These are phyloP conservation scores for Lepilemur ruficaudatus DNA, from an alignment of 2,797 vertebrate genomes.

Conservation along the genomic window DNA sequence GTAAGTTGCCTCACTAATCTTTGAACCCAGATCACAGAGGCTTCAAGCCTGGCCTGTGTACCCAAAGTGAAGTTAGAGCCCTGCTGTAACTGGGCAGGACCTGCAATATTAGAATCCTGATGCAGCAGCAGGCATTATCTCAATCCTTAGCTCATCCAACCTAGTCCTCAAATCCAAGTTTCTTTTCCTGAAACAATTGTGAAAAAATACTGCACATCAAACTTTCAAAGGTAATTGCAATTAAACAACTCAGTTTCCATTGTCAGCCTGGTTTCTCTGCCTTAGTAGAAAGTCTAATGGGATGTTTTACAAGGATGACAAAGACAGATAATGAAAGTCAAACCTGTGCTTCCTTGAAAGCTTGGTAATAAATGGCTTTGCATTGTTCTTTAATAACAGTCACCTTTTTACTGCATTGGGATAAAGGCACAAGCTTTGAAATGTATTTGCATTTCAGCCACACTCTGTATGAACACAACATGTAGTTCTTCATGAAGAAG, in stretches of 20 bases:
- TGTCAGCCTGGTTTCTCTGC: constrained; percentile 17
- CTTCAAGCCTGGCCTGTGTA: not conserved
- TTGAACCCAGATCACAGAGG: not conserved
- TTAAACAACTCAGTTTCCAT: constrained; percentile 53
- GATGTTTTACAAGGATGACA: constrained; percentile 63
- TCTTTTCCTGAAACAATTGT: constrained; percentile 42
- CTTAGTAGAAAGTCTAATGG: constrained; percentile 45
- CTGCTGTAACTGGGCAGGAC: not conserved
- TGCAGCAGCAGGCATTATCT: not conserved
- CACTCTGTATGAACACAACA: not conserved
- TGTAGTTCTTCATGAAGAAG: not conserved
- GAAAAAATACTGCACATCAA: not conserved
- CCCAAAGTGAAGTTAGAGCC: not conserved
- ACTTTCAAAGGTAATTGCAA: constrained; percentile 53
- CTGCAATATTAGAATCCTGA: not conserved
- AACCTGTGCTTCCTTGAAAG: constrained; percentile 57
- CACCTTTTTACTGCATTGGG: not conserved
- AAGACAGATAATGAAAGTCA: constrained; percentile 59
- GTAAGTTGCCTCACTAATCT: not conserved
- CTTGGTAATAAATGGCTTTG: constrained; percentile 46
- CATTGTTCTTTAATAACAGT: constrained; percentile 56
- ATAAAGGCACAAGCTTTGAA: not conserved
- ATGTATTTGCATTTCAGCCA: constrained; percentile 25
- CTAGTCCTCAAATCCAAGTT: not conserved
- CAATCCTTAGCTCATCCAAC: not conserved